Percentiles rank a stretch among this genome's conserved stretches.
Evolutionary conservation across 1,140 invertebrate genomes (phyloP).

Genomic region (Drosophila pallidifrons): DNA sequence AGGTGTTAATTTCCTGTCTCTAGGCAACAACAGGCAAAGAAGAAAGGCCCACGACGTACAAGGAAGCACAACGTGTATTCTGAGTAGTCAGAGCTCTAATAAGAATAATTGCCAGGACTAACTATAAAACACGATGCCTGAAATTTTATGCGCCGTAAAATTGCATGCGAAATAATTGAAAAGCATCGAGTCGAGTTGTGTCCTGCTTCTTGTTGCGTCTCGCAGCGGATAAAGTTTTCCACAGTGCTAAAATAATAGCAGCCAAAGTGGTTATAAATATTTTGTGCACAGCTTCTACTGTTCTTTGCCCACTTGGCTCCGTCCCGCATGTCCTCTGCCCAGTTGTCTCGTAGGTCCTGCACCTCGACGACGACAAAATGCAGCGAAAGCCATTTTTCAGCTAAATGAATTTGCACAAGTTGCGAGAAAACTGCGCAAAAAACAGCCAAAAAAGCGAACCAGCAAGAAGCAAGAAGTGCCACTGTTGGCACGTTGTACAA

Average conservation of each 20-base stretch:
- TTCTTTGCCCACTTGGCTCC: conserved; percentile 12
- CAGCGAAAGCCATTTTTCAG: conserved; percentile 81
- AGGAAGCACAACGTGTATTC: conserved; percentile 5
- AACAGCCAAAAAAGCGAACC: conserved; percentile 42
- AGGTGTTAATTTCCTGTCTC: conserved; percentile 78
- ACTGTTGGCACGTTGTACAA: neutral
- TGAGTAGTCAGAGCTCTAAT: conserved; percentile 57
- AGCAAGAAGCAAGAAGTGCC: conserved; percentile 1
- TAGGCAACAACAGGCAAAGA: conserved; percentile 26
- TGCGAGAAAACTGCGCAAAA: conserved; percentile 72
- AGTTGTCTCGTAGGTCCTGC: neutral
- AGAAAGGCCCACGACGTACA: conserved; percentile 10
- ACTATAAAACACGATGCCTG: conserved; percentile 63
- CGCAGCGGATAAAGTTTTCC: conserved; percentile 69
- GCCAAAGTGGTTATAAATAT: conserved; percentile 83
- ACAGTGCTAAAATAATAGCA: conserved; percentile 72
- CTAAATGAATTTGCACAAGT: conserved; percentile 80
- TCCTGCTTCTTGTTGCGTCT: conserved; percentile 42
- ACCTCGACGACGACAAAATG: conserved; percentile 51
- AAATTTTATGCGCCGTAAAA: conserved; percentile 76
- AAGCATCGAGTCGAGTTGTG: conserved; percentile 69
- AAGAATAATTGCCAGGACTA: conserved; percentile 76
- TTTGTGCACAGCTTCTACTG: conserved; percentile 60
- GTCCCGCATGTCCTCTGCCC: conserved; percentile 6
- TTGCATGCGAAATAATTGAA: conserved; percentile 82